Evolutionary conservation across 2,888 invertebrate species (phyloP), one percentile per base, ranked within the genome.

Genomic region (Hirtodrosophila cameraria): DNA sequence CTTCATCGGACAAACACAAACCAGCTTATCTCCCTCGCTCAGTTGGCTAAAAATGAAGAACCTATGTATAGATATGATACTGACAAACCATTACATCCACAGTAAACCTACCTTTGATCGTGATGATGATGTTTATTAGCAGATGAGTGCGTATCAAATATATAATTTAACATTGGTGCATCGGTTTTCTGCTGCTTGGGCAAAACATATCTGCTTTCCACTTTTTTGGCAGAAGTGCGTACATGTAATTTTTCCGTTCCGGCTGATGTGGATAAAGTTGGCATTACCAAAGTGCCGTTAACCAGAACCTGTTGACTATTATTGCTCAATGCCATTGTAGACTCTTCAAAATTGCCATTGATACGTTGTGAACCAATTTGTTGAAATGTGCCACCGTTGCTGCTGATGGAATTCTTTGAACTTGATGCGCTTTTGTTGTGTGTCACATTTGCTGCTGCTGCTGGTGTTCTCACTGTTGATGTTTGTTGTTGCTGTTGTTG

Each of bases 121-220:
- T 93, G 92, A 86, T 95, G 95, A 88, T 94, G 94, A 89, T 95
- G 95, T 76, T 94, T 94, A 88, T 94, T 94, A 72, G 93, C 92
- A 35, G 93, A 93, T 6, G 94, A 94, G 84, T 94, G 93, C 0
- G 94, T 93, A 88, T 95, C 94, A 86, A 94, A 94, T 69, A 95
- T 94, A 78, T 94, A 94, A 89, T 94, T 94, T 48, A 94, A 89
- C 94, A 95, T 94, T 6, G 94, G 94, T 0, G 94, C 93, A 82
- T 94, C 94, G 1, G 93, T 93, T 71, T 93, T 90, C 42, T 92
- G 93, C 15, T 90, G 90, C 66, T 91, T 92, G 67, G 90, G 35
- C 90, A 92, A 54, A 80, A 92, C 65, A 74, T 84, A 59, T 90
- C 92, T 89, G 58, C 76, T 88, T 9, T 89, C 87, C 25, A 81